Conservation (phyloP, 2,888 invertebrate species). For the Micoletzkya japonica region DNA sequence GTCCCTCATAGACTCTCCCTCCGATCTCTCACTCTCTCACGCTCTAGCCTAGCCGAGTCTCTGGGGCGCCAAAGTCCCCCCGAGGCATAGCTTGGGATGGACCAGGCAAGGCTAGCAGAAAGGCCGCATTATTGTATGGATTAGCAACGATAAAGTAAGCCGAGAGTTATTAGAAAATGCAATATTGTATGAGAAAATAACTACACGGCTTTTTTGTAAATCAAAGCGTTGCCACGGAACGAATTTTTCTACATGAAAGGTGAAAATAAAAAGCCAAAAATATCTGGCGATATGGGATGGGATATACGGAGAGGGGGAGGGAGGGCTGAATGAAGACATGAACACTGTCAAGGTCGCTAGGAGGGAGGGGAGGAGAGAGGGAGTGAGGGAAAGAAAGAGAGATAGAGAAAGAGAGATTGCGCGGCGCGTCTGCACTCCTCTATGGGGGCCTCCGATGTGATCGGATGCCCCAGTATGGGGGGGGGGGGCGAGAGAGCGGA, state of each 20-base stretch:
- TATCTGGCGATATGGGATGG: constrained; percentile 8
- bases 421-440: not conserved
- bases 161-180: no score
- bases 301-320: constrained; percentile 3
- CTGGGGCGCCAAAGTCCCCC: no score
- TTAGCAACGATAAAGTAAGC: no score
- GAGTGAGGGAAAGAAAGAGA: not conserved
- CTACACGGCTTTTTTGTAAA: no score
- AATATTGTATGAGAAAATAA: no score
- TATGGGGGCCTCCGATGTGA: not conserved
- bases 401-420: constrained; percentile 2
- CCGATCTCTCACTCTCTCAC: no score
- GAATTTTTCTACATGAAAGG: not conserved
- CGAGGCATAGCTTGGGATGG: no score
- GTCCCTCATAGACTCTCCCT: no score
- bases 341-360: not conserved
- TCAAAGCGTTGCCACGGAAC: no score
- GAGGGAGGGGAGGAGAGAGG: not conserved
- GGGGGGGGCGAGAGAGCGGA: not conserved
- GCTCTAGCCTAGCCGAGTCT: no score
- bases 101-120: no score
- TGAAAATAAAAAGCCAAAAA: not conserved
- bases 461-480: not conserved
- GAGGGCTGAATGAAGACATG: not conserved
- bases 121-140: no score